Conservation (phyloP, 2,113 vertebrate species). For the Hirundichthys speculiger region DNA sequence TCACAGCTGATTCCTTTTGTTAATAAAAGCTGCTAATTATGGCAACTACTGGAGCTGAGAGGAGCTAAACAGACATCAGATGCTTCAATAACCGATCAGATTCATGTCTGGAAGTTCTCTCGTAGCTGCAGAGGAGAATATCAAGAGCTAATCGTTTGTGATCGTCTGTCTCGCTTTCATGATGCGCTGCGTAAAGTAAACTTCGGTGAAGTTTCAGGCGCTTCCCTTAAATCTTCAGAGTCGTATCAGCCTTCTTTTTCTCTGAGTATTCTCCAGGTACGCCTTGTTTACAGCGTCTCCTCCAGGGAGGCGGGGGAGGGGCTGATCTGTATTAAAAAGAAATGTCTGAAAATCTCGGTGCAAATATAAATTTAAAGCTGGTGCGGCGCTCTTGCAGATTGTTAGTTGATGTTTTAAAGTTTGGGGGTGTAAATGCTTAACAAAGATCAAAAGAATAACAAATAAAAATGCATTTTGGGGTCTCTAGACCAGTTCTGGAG, state of each 20-base stretch:
- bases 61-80: no score
- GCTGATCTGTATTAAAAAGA: no score
- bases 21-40: neutral
- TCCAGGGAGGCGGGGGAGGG: neutral
- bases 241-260: neutral
- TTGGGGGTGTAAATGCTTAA: no score
- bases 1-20: neutral
- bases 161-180: neutral
- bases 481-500: no score
- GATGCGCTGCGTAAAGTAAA: neutral
- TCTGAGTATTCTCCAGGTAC: neutral
- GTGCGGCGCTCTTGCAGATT: no score
- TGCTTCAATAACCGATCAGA: neutral
- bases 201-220: neutral
- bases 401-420: no score
- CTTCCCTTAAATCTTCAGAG: neutral
- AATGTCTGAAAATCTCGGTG: neutral
- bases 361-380: no score
- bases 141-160: neutral
- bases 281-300: neutral
- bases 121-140: neutral
- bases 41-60: neutral
- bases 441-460: no score
- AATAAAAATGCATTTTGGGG: no score
- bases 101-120: neutral